Evolutionary conservation across 1,140 invertebrate species (phyloP).

Genomic region (Zeugodacus cucurbitae): DNA sequence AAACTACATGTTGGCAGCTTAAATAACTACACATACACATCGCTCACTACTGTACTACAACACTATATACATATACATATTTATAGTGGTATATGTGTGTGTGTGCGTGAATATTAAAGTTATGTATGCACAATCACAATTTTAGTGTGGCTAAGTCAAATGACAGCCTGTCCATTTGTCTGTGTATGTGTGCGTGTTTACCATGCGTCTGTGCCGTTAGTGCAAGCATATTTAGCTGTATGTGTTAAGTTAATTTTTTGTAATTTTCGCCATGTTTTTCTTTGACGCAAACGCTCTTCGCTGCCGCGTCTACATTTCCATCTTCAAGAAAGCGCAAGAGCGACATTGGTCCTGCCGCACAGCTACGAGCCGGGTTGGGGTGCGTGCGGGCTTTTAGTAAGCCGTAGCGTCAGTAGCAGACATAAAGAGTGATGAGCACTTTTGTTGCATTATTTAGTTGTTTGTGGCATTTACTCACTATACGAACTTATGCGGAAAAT

Average conservation of each 20-base stretch:
- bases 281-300: neutral
- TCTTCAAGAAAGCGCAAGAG: neutral
- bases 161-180: neutral
- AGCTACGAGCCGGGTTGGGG: neutral
- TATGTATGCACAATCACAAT: conserved; percentile 39
- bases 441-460: conserved; percentile 22
- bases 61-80: no score
- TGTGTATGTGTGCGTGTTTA: neutral
- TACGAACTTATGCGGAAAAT: neutral
- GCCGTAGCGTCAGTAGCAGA: neutral
- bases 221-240: neutral
- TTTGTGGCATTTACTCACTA: neutral
- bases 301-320: neutral
- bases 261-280: neutral
- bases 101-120: no score
- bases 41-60: no score
- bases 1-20: neutral
- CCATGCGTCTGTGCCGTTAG: neutral
- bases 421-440: neutral
- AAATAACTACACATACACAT: neutral
- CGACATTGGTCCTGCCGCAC: neutral
- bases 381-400: neutral
- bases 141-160: neutral
- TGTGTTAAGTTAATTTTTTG: neutral
- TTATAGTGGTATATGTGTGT: no score